Percentiles rank a stretch among this genome's conserved stretches.
phyloP scores from a whole-genome alignment of 2,888 invertebrate species.

The Drosophila paramelanica region DNA sequence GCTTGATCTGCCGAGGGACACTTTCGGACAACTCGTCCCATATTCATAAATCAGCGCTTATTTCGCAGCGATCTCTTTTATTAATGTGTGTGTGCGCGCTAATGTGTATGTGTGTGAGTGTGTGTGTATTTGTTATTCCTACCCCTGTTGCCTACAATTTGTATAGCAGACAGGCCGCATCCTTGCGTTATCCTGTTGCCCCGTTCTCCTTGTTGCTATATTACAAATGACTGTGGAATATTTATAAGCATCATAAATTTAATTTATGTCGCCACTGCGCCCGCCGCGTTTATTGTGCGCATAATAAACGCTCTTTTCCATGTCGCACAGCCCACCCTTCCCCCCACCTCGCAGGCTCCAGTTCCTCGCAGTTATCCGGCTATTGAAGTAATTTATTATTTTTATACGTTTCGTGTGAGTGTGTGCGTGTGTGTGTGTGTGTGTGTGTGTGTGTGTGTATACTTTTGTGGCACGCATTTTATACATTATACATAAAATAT shows the following conservation, averaged over 20 bases:
- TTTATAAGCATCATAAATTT: constrained; percentile 83
- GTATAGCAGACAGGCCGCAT: constrained; percentile 73
- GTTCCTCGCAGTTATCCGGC: constrained; percentile 49
- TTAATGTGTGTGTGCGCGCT: constrained; percentile 25
- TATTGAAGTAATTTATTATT: constrained; percentile 74
- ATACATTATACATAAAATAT: constrained; percentile 75
- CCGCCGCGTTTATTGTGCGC: constrained; percentile 81
- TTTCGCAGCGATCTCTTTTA: constrained; percentile 47
- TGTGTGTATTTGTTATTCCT: constrained; percentile 26
- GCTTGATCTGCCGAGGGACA: constrained; percentile 36
- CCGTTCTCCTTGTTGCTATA: constrained; percentile 60
- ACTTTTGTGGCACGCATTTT: constrained; percentile 72
- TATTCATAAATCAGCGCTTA: constrained; percentile 69
- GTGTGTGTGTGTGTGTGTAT: constrained; percentile 25
- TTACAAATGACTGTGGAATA: constrained; percentile 83
- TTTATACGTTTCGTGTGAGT: constrained; percentile 66
- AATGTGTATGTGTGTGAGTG: constrained; percentile 17
- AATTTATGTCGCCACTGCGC: constrained; percentile 77
- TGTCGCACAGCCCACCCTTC: constrained; percentile 16
- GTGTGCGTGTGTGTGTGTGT: constrained; percentile 28
- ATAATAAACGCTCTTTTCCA: constrained; percentile 73
- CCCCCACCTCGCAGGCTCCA: constrained; percentile 3
- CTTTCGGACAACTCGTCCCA: constrained; percentile 41
- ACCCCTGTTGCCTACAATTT: constrained; percentile 66
- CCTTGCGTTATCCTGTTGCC: constrained; percentile 74